Evolutionary conservation across 2,888 invertebrate species (phyloP).

Genomic region (Hypercompe scribonia): DNA sequence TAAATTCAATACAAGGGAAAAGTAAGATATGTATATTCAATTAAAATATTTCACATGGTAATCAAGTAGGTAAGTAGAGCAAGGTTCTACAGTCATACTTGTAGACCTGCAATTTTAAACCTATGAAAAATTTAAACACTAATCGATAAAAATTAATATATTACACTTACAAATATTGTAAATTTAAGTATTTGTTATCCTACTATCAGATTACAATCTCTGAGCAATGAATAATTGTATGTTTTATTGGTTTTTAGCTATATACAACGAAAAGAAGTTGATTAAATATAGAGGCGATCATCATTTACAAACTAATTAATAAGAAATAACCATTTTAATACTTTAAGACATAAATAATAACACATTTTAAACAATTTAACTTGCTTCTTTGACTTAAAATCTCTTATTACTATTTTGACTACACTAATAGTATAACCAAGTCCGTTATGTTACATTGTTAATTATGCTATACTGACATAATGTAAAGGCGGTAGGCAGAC

Average conservation of each 20-base stretch:
- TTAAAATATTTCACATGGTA: background rate
- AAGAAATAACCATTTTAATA: slow-evolving; percentile 87
- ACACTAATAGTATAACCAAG: slow-evolving; percentile 86
- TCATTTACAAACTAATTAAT: slow-evolving; percentile 86
- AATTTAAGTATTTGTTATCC: background rate
- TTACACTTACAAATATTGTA: slow-evolving; percentile 2
- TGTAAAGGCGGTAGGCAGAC: slow-evolving; percentile 87
- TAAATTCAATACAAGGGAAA: background rate
- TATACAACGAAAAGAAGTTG: slow-evolving; percentile 69
- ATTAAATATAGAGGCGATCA: slow-evolving; percentile 79
- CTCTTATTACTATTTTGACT: slow-evolving; percentile 84
- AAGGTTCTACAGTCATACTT: background rate
- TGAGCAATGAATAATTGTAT: slow-evolving; percentile 27
- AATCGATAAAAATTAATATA: background rate
- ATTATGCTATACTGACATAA: slow-evolving; percentile 84
- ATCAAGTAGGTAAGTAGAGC: background rate
- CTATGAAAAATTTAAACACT: slow-evolving; percentile 1
- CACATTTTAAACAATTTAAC: slow-evolving; percentile 87
- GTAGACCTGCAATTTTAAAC: background rate
- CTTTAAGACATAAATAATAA: slow-evolving; percentile 87
- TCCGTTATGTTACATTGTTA: slow-evolving; percentile 82
- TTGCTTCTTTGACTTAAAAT: slow-evolving; percentile 87
- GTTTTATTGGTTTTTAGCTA: slow-evolving; percentile 80
- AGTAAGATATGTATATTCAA: background rate
- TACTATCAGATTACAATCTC: background rate